Percentiles rank a stretch among this genome's conserved stretches.
These are phyloP conservation scores for Cheilinus undulatus DNA, from an alignment of 2,113 vertebrate genomes.

Conservation along the genomic window DNA sequence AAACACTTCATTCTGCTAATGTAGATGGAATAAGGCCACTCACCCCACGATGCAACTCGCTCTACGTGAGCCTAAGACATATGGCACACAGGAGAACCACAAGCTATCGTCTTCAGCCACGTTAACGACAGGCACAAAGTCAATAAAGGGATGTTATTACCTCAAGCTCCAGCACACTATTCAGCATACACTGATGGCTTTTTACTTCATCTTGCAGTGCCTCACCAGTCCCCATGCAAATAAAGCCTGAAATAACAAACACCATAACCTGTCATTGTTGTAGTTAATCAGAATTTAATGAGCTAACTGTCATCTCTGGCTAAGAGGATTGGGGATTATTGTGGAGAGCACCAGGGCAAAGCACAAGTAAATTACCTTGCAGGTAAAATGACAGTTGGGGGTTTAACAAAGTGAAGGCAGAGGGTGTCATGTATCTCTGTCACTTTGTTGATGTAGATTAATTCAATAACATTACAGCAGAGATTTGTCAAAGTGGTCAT, in stretches of 20 bases:
- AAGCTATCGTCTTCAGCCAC: slow-evolving; percentile 11
- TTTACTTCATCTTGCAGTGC: slow-evolving; percentile 15
- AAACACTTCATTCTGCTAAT: background rate
- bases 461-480: slow-evolving; percentile 23
- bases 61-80: background rate
- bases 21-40: slow-evolving; percentile 9
- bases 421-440: slow-evolving; percentile 35
- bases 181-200: slow-evolving; percentile 31
- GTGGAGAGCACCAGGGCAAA: slow-evolving; percentile 36
- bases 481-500: slow-evolving; percentile 12
- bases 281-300: slow-evolving; percentile 75
- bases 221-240: slow-evolving; percentile 56
- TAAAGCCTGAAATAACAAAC: slow-evolving; percentile 63
- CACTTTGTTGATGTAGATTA: slow-evolving; percentile 23
- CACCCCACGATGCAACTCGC: background rate
- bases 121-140: slow-evolving; percentile 25
- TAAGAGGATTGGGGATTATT: slow-evolving; percentile 66
- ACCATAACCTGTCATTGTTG: slow-evolving; percentile 48
- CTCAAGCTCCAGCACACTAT: background rate
- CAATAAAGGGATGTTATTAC: slow-evolving; percentile 49
- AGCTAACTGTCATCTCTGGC: slow-evolving; percentile 62
- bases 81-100: slow-evolving; percentile 20
- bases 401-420: slow-evolving; percentile 50
- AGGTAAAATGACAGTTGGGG: slow-evolving; percentile 17
- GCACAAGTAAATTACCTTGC: slow-evolving; percentile 35